These are phyloP conservation scores for Neosilurus hyrtlii DNA, from an alignment of 2,797 vertebrate species.

Conservation along the genomic window DNA sequence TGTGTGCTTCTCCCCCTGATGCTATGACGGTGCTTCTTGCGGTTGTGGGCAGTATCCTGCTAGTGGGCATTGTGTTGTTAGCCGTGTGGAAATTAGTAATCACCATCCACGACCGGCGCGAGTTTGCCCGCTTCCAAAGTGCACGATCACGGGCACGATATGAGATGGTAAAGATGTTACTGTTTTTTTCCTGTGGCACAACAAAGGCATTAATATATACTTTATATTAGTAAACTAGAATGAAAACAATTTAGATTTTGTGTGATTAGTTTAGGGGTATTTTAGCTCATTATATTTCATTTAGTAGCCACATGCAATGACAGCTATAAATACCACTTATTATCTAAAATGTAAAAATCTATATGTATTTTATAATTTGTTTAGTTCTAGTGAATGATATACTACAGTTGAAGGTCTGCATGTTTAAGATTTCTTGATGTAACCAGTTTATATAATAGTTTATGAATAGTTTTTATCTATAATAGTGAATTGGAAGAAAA, in stretches of 20 bases:
- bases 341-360: not conserved
- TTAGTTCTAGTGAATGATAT: not conserved
- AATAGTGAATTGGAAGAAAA: slow-evolving; percentile 32
- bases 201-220: not conserved
- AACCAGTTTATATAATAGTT: slow-evolving; percentile 21
- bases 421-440: slow-evolving; percentile 22
- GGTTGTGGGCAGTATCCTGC: slow-evolving; percentile 74
- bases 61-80: slow-evolving; percentile 79
- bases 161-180: slow-evolving; percentile 83
- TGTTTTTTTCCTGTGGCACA: not conserved
- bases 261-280: not conserved
- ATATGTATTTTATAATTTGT: not conserved
- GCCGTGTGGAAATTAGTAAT: slow-evolving; percentile 90
- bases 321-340: not conserved
- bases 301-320: not conserved
- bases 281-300: not conserved
- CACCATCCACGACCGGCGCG: slow-evolving; percentile 89
- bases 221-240: not conserved
- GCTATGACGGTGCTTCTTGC: slow-evolving; percentile 82
- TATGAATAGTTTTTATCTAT: not conserved
- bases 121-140: slow-evolving; percentile 90
- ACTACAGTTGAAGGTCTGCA: not conserved
- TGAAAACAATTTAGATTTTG: not conserved
- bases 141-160: slow-evolving; percentile 91
- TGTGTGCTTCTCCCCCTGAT: slow-evolving; percentile 79